Percentiles rank a stretch among this genome's conserved stretches.
These are phyloP conservation scores for Heliothis subflexa DNA, from an alignment of 1,140 invertebrate genomes.

Conservation along the genomic window DNA sequence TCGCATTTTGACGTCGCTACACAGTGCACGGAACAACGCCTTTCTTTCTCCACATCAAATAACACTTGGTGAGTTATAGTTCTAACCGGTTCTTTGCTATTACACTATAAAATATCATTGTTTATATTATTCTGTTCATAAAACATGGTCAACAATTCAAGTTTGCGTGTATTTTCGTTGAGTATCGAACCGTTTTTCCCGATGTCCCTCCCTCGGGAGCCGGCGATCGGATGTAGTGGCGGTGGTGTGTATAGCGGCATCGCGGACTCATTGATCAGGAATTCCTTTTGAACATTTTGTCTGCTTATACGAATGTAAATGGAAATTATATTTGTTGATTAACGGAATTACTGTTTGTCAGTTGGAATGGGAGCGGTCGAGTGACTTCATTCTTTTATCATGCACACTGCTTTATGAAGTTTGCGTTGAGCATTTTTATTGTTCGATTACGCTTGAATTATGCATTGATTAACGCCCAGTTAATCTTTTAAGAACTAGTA, in stretches of 20 bases:
- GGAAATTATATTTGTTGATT: slow-evolving; percentile 24
- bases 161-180: slow-evolving; percentile 4
- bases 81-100: slow-evolving; percentile 41
- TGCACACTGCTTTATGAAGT: slow-evolving; percentile 30
- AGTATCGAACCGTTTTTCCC: slow-evolving; percentile 34
- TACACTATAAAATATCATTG: slow-evolving; percentile 4
- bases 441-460: slow-evolving; percentile 15
- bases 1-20: slow-evolving; percentile 68
- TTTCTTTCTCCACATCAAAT: slow-evolving; percentile 59
- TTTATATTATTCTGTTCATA: background rate
- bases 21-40: slow-evolving; percentile 62
- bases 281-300: slow-evolving; percentile 32
- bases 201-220: slow-evolving; percentile 32
- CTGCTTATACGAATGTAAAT: slow-evolving; percentile 4
- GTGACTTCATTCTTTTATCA: slow-evolving; percentile 65
- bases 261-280: slow-evolving; percentile 47
- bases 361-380: slow-evolving; percentile 61
- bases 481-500: background rate
- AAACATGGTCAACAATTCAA: background rate
- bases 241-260: slow-evolving; percentile 4
- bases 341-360: slow-evolving; percentile 40
- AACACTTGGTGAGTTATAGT: slow-evolving; percentile 68
- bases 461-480: background rate
- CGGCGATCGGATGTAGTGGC: slow-evolving; percentile 45
- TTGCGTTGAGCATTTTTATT: slow-evolving; percentile 21